A percentile compares a stretch with the other conserved stretches of the same genome.
Evolutionary conservation across 1,140 invertebrate species (phyloP).

Genomic region (Trinorchestia longiramus): DNA sequence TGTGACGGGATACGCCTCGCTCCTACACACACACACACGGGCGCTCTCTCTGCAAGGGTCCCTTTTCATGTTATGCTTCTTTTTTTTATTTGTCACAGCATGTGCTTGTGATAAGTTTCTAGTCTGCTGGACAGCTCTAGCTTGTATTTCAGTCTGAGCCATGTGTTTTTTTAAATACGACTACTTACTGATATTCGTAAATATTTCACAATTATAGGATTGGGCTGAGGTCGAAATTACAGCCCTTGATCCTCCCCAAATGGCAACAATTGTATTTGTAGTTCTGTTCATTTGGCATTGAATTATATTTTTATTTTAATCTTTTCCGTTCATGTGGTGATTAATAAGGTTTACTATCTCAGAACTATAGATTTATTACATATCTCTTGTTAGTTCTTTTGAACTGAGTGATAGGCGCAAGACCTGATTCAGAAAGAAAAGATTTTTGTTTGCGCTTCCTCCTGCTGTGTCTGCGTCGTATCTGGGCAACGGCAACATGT

Average conservation of each 20-base stretch:
- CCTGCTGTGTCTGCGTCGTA: too few relatives aligned
- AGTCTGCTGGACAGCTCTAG: neutral
- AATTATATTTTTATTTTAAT: neutral
- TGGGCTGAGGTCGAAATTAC: neutral
- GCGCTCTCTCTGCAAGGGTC: neutral
- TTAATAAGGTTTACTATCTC: too few relatives aligned
- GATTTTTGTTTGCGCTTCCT: neutral
- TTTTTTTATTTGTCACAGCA: neutral
- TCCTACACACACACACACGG: neutral
- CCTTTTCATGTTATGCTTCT: neutral
- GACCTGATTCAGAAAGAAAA: neutral
- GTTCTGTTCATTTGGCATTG: neutral
- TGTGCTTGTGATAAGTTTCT: neutral
- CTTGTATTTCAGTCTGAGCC: neutral
- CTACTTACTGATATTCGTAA: neutral
- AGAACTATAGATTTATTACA: neutral
- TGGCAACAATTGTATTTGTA: neutral
- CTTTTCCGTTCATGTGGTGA: too few relatives aligned
- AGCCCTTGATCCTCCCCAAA: neutral
- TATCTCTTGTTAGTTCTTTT: neutral
- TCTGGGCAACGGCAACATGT: neutral
- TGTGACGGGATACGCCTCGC: constrained; percentile 35
- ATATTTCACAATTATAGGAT: neutral
- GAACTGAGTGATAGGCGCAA: neutral
- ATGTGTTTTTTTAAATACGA: neutral